These are phyloP conservation scores for Sipha flava DNA, from an alignment of 1,140 invertebrate genomes.

Conservation along the genomic window DNA sequence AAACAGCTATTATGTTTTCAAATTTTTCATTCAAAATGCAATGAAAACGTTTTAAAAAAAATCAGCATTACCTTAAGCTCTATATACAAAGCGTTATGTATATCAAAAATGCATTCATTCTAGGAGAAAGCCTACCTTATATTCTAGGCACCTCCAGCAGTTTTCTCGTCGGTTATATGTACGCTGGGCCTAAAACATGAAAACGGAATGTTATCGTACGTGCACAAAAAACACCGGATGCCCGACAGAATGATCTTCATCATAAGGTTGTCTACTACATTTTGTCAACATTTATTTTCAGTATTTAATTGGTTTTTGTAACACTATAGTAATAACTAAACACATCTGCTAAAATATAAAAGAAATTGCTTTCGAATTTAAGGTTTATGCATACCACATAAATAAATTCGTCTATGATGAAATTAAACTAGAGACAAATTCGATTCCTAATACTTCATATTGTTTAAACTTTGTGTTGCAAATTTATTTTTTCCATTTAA, in stretches of 20 bases:
- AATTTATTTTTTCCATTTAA: too few relatives aligned
- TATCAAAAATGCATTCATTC: slow-evolving; percentile 21
- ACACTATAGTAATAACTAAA: too few relatives aligned
- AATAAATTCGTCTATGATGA: too few relatives aligned
- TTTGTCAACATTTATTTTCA: too few relatives aligned
- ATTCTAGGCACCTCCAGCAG: slow-evolving; percentile 9
- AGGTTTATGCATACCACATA: too few relatives aligned
- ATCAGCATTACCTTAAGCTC: background rate
- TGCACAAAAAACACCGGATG: background rate
- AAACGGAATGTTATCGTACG: slow-evolving; percentile 4
- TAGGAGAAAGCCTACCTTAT: slow-evolving; percentile 28
- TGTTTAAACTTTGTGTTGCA: too few relatives aligned
- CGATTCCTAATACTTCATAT: too few relatives aligned
- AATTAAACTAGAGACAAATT: too few relatives aligned
- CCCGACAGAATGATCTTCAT: background rate
- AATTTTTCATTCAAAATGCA: background rate
- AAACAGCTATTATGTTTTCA: too few relatives aligned
- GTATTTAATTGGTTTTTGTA: too few relatives aligned
- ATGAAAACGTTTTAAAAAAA: background rate
- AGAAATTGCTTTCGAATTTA: too few relatives aligned
- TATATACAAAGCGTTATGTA: slow-evolving; percentile 2
- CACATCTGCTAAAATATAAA: too few relatives aligned
- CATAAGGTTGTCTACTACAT: background rate
- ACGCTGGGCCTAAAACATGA: slow-evolving; percentile 30
- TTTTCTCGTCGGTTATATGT: slow-evolving; percentile 23